Conservation (phyloP, 1,140 invertebrate species). For the Callitettix versicolor region DNA sequence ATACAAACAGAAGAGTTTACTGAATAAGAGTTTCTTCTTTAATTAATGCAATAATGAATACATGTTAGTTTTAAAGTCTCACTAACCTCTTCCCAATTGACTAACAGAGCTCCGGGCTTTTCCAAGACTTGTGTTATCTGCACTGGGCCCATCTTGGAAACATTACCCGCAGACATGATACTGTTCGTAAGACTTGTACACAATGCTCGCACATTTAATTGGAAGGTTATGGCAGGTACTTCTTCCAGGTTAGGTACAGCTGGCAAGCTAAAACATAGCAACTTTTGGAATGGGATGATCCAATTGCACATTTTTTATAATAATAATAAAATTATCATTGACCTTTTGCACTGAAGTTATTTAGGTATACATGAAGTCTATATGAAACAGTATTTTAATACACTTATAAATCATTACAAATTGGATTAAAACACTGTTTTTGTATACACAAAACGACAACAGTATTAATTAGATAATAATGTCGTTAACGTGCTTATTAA, state of each 20-base stretch:
- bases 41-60: background rate
- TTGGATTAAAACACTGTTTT: too few relatives aligned
- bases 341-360: too few relatives aligned
- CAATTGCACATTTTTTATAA: too few relatives aligned
- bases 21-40: background rate
- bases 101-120: conserved; percentile 23
- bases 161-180: conserved; percentile 14
- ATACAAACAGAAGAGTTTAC: too few relatives aligned
- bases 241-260: conserved; percentile 23
- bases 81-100: conserved; percentile 24
- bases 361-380: too few relatives aligned
- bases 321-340: too few relatives aligned
- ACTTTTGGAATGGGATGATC: too few relatives aligned
- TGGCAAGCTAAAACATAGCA: conserved; percentile 18
- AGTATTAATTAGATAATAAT: too few relatives aligned
- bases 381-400: too few relatives aligned
- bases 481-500: too few relatives aligned
- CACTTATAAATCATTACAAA: too few relatives aligned
- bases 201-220: conserved; percentile 12
- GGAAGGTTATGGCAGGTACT: conserved; percentile 22
- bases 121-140: conserved; percentile 20
- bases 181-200: conserved; percentile 2
- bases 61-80: background rate
- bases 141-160: conserved; percentile 23
- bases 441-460: too few relatives aligned